Evolutionary conservation across 1,140 invertebrate genomes (phyloP).

Genomic region (Drosophila varians): DNA sequence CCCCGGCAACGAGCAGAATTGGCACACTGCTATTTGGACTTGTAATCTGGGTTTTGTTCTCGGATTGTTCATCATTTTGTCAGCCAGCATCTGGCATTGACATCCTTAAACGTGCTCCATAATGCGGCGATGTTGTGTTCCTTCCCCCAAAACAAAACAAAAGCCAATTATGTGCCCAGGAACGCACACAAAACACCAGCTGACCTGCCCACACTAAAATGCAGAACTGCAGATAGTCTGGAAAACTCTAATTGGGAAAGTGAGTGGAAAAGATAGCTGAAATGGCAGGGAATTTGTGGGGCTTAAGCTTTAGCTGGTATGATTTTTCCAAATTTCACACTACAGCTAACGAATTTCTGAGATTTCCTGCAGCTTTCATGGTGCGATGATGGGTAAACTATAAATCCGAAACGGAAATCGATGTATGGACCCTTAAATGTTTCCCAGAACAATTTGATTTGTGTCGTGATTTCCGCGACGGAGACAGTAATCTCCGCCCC

Average conservation of each 20-base stretch:
- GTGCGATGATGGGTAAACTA: background rate
- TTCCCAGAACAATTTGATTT: constrained; percentile 35
- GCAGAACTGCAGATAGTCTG: constrained; percentile 12
- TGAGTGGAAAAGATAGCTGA: background rate
- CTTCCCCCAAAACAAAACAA: constrained; percentile 11
- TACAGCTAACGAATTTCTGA: constrained; percentile 7
- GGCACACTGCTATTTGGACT: background rate
- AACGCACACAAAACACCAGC: constrained; percentile 22
- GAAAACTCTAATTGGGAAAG: constrained; percentile 30
- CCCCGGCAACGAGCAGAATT: background rate
- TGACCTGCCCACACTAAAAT: constrained; percentile 7
- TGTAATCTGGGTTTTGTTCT: constrained; percentile 26
- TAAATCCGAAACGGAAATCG: constrained; percentile 28
- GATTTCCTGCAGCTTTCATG: constrained; percentile 21
- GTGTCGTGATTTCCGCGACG: constrained; percentile 14
- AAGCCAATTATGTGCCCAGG: constrained; percentile 53
- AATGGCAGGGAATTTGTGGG: background rate
- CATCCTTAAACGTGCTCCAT: constrained; percentile 60
- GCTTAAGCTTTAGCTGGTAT: constrained; percentile 27
- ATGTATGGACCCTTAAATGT: background rate
- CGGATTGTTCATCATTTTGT: constrained; percentile 66
- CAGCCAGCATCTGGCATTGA: constrained; percentile 51
- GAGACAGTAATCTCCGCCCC: constrained; percentile 26
- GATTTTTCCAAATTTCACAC: constrained; percentile 26
- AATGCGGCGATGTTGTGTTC: constrained; percentile 20